These are phyloP conservation scores for Linyphia triangularis DNA, from an alignment of 2,888 invertebrate genomes.

Conservation along the genomic window DNA sequence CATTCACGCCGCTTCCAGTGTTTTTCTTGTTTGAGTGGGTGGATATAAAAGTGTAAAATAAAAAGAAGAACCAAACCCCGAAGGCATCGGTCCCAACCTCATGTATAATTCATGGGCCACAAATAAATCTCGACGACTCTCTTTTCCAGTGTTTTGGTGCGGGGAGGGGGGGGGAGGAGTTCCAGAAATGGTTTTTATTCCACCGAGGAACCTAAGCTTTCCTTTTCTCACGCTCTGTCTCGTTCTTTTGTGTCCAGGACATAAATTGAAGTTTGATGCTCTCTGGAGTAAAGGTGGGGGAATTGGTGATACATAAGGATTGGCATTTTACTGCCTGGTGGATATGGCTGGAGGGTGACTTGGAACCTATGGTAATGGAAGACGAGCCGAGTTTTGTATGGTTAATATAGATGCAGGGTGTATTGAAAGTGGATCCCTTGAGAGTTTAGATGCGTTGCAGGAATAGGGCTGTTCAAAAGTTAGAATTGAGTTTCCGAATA, in stretches of 20 bases:
- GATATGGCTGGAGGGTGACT: too few relatives aligned
- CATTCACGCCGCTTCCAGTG: not conserved
- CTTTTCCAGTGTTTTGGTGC: constrained; percentile 3
- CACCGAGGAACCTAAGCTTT: not conserved
- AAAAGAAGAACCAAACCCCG: not conserved
- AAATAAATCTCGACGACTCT: constrained; percentile 17
- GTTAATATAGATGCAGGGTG: too few relatives aligned
- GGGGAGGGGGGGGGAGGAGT: not conserved
- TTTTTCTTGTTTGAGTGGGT: not conserved
- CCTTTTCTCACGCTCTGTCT: not conserved
- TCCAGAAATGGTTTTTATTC: not conserved
- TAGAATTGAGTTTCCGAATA: too few relatives aligned
- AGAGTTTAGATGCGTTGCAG: too few relatives aligned
- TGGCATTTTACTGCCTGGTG: too few relatives aligned
- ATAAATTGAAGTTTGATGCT: not conserved
- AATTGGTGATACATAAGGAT: too few relatives aligned
- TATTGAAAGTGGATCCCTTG: too few relatives aligned
- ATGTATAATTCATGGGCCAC: constrained; percentile 26
- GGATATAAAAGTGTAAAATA: not conserved
- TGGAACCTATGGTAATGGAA: too few relatives aligned
- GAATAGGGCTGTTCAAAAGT: too few relatives aligned
- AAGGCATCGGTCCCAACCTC: not conserved
- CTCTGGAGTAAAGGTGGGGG: not conserved
- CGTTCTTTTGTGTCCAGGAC: not conserved
- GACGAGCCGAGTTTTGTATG: too few relatives aligned